Conservation (phyloP, 2,888 invertebrate species). For the Eurytoma adleriae region DNA sequence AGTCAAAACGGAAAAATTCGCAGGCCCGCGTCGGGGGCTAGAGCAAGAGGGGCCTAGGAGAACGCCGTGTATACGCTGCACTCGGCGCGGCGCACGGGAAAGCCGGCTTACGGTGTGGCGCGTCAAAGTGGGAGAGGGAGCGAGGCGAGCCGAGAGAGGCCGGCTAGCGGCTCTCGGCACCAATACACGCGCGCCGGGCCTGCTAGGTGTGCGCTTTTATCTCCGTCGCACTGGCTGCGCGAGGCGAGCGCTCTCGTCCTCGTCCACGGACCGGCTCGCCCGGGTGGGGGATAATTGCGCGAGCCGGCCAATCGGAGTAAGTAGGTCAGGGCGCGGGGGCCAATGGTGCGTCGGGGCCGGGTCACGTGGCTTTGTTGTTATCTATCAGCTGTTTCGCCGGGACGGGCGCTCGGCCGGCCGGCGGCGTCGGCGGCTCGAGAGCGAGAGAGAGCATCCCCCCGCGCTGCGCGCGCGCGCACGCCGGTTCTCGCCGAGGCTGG, state of each 20-base stretch:
- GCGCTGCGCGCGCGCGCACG: conserved; percentile 59
- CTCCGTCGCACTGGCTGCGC: background rate
- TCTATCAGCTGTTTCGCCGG: conserved; percentile 80
- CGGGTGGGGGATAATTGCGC: background rate
- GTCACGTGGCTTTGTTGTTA: conserved; percentile 85
- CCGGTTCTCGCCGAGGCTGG: conserved; percentile 63
- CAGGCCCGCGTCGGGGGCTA: background rate
- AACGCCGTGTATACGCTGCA: background rate
- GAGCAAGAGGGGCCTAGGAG: background rate
- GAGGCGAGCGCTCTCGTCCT: background rate
- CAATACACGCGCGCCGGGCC: background rate
- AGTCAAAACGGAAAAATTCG: conserved; percentile 31
- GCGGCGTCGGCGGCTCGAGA: conserved; percentile 65
- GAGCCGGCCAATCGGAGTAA: conserved; percentile 49
- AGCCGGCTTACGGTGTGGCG: background rate
- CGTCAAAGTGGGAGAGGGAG: background rate
- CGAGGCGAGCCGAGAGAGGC: background rate
- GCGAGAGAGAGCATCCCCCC: conserved; percentile 1
- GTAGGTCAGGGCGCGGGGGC: conserved; percentile 62
- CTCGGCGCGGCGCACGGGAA: background rate
- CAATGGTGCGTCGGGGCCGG: conserved; percentile 74
- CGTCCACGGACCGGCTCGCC: conserved; percentile 7
- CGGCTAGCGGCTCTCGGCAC: conserved; percentile 8
- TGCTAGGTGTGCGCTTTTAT: background rate
- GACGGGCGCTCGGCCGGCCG: conserved; percentile 71